Conservation (phyloP, 2,888 invertebrate genomes). For the Orchestes rusci region DNA sequence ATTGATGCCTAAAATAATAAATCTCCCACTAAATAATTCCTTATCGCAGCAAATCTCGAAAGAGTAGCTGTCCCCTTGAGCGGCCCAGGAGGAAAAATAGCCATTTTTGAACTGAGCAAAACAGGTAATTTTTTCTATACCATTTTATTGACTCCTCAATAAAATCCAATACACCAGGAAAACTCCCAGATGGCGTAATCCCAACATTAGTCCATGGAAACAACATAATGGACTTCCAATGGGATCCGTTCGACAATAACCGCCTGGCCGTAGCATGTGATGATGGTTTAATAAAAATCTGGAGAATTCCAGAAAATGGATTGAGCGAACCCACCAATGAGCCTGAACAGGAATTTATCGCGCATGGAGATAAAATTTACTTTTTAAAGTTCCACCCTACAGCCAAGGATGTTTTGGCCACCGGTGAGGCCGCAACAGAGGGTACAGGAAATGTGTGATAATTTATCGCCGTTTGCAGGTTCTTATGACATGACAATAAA, state of each 20-base stretch:
- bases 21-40: slow-evolving; percentile 6
- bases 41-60: slow-evolving; percentile 64
- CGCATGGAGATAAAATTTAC: slow-evolving; percentile 87
- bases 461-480: no score
- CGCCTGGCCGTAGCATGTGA: slow-evolving; percentile 81
- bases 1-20: neutral
- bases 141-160: neutral
- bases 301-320: slow-evolving; percentile 43
- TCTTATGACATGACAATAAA: slow-evolving; percentile 86
- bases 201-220: slow-evolving; percentile 87
- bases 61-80: slow-evolving; percentile 86
- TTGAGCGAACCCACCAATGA: slow-evolving; percentile 71
- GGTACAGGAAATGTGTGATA: no score
- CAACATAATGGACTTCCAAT: slow-evolving; percentile 86
- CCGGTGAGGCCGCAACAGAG: slow-evolving; percentile 44
- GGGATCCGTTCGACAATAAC: slow-evolving; percentile 84
- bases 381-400: slow-evolving; percentile 86
- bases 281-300: slow-evolving; percentile 56
- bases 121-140: slow-evolving; percentile 45
- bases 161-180: slow-evolving; percentile 43
- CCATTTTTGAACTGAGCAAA: slow-evolving; percentile 73
- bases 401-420: slow-evolving; percentile 76
- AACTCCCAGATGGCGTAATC: slow-evolving; percentile 71
- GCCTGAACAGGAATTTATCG: slow-evolving; percentile 60
- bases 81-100: slow-evolving; percentile 86